A percentile compares a stretch with the other conserved stretches of the same genome.
These are phyloP conservation scores for Eulemur coronatus DNA, from an alignment of 2,797 vertebrate genomes.

Conservation along the genomic window DNA sequence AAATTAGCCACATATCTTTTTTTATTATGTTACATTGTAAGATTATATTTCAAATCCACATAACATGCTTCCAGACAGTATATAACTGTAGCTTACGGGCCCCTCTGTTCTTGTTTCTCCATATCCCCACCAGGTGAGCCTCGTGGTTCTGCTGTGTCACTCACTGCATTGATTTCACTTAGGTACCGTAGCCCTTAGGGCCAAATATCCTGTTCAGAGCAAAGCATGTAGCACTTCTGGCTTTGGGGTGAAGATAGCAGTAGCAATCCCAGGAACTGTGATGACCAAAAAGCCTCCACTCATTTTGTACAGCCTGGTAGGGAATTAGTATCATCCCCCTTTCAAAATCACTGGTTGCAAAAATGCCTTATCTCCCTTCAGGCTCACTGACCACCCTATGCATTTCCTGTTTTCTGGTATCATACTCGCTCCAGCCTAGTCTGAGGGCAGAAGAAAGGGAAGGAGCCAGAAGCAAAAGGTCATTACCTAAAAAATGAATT, in stretches of 20 bases:
- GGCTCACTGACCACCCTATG: background rate
- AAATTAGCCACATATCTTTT: background rate
- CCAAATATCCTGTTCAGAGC: background rate
- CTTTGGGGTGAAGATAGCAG: background rate
- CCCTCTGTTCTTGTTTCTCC: background rate
- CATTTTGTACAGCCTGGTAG: background rate
- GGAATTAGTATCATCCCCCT: background rate
- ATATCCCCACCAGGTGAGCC: background rate
- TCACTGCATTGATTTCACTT: background rate
- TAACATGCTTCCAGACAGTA: background rate
- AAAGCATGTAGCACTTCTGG: background rate
- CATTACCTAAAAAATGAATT: background rate
- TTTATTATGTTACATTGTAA: background rate
- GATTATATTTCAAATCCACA: background rate
- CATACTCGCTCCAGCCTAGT: too few relatives aligned
- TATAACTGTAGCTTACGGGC: background rate
- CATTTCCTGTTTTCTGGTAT: background rate
- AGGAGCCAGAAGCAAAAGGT: background rate
- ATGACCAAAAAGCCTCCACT: background rate
- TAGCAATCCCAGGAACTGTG: background rate
- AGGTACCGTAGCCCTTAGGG: background rate
- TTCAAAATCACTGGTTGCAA: background rate
- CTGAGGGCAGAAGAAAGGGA: background rate
- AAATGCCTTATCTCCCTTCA: background rate
- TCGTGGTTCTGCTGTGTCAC: background rate